Evolutionary conservation across 2,113 vertebrate genomes (phyloP).

Genomic region (Sebastes schlegelii): DNA sequence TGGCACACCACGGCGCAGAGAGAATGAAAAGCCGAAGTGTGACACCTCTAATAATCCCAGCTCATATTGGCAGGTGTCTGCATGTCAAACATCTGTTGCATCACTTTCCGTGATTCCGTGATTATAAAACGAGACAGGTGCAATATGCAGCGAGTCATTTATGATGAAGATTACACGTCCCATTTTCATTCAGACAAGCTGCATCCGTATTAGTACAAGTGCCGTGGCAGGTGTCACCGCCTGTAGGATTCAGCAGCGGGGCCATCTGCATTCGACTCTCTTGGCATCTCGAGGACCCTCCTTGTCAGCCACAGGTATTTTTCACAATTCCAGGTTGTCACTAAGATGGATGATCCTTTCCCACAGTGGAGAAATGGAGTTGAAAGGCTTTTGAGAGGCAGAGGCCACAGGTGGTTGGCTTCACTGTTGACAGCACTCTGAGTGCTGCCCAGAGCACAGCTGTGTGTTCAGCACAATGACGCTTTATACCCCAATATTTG

Average conservation of each 20-base stretch:
- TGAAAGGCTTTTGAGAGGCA: conserved; percentile 59
- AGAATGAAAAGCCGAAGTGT: conserved; percentile 30
- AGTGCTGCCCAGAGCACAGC: conserved; percentile 32
- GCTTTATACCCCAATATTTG: conserved; percentile 17
- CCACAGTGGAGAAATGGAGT: conserved; percentile 48
- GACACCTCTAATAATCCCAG: conserved; percentile 29
- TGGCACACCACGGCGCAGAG: neutral
- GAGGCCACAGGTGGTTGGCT: conserved; percentile 62
- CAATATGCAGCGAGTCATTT: conserved; percentile 58
- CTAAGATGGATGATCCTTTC: conserved; percentile 71
- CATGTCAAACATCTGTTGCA: conserved; percentile 50
- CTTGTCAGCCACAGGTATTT: conserved; percentile 66
- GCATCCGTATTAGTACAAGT: conserved; percentile 34
- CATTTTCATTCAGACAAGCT: conserved; percentile 42
- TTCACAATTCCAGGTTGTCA: conserved; percentile 76
- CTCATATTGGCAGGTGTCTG: conserved; percentile 52
- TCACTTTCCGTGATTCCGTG: conserved; percentile 13
- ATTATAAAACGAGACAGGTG: conserved; percentile 59
- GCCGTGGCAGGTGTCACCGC: conserved; percentile 50
- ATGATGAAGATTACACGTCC: conserved; percentile 42
- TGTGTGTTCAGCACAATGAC: conserved; percentile 29
- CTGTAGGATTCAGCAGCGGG: conserved; percentile 20
- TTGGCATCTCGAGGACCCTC: conserved; percentile 47
- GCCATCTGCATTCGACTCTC: conserved; percentile 49
- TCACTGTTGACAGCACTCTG: conserved; percentile 44